Evolutionary conservation across 2,113 vertebrate genomes (phyloP), one percentile per base, ranked within the genome.

Genomic region (Prionailurus bengalensis): DNA sequence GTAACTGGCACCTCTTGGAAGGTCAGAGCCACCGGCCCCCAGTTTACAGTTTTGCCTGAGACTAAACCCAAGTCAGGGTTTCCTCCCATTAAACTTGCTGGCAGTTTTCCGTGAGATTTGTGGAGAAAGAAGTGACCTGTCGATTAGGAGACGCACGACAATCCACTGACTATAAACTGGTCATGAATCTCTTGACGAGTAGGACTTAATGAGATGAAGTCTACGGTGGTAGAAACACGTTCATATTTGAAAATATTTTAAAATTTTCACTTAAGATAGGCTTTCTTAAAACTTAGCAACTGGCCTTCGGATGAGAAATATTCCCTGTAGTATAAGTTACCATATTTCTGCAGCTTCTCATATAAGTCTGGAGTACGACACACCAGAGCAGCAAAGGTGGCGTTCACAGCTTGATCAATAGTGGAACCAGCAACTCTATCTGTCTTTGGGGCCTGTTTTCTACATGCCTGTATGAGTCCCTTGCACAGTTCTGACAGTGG

Each of bases 321-420:
- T 97, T 98, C 98, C 98, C 98, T 98, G 89, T 97, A 98, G 98
- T 98, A 98, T 98, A 98, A 99, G 98, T 99, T 99, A 99, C 99
- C 99, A 97, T 99, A 99, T 98, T 96, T 99, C 94, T 98, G 99
- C 95, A 99, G 99, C 97, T 99, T 99, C 94, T 99, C 98, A 98
- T 99, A 99, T 95, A 99, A 99, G 94, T 99, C 99, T 94, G 99
- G 99, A 93, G 99, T 99, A 98, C 99, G 99, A 99, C 99, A 99
- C 94, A 99, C 98, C 99, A 99, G 99, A 98, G 99, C 99, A 73
- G 99, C 99, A 99, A 99, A 99, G 93, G 99, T 99, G 96, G 99
- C 99, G 97, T 99, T 99, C 98, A 99, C 99, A 98, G 99, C 99
- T 99, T 99, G 99, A 98, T 99, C 99, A 95, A 99, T 99, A 99